phyloP scores from a whole-genome alignment of 2,797 vertebrate species.

The Taeniopygia guttata region DNA sequence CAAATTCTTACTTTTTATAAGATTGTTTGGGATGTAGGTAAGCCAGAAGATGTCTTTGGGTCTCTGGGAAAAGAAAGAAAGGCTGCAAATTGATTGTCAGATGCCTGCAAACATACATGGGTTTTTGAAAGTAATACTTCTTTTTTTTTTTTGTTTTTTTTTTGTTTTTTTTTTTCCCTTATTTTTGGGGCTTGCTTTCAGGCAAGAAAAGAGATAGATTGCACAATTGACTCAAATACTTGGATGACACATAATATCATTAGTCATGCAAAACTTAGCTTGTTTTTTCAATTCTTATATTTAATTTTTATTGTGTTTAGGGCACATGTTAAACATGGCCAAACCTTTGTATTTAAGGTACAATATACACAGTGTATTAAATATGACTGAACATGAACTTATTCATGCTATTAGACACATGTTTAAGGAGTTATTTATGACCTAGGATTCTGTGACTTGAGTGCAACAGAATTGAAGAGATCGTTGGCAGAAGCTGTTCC shows the following conservation, averaged over 20 bases:
- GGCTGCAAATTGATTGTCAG: rapidly evolving
- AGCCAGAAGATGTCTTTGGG: not conserved
- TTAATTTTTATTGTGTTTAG: not conserved
- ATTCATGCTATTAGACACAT: not conserved
- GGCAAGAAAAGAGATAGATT: not conserved
- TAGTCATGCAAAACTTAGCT: not conserved
- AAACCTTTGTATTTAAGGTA: not conserved
- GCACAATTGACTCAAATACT: not conserved
- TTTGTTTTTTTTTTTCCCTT: rapidly evolving
- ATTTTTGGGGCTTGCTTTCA: not conserved
- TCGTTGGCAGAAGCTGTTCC: not conserved
- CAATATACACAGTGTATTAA: not conserved
- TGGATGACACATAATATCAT: not conserved
- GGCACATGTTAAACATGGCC: not conserved
- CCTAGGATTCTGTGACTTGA: not conserved
- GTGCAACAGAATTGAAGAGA: not conserved
- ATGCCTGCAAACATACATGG: not conserved
- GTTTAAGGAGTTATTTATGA: not conserved
- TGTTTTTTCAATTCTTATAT: conserved; percentile 8
- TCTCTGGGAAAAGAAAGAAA: not conserved
- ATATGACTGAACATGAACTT: not conserved
- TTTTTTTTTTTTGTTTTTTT: not conserved
- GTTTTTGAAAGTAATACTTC: not conserved
- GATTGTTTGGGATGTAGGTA: not conserved
- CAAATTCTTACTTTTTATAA: not conserved